phyloP scores from a whole-genome alignment of 1,140 invertebrate species.

The Drosophila parvula region DNA sequence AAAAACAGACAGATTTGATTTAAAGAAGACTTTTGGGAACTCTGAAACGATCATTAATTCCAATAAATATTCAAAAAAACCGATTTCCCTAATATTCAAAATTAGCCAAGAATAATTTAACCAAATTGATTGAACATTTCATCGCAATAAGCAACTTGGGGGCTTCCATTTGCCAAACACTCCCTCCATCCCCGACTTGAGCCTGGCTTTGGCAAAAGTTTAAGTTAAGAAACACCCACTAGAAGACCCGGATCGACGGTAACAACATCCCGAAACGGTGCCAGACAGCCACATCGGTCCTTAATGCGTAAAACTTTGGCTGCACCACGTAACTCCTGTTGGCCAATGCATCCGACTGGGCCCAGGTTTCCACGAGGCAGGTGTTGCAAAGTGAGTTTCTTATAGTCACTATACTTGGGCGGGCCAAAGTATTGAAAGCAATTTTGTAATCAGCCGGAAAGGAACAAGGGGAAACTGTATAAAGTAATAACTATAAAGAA shows the following conservation, averaged over 20 bases:
- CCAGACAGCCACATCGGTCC: conserved; percentile 58
- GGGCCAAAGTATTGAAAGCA: conserved; percentile 71
- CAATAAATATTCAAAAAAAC: neutral
- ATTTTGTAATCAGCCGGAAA: conserved; percentile 74
- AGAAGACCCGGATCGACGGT: conserved; percentile 17
- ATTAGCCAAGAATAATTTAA: neutral
- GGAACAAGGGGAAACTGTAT: conserved; percentile 61
- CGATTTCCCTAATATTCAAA: neutral
- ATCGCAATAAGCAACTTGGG: neutral
- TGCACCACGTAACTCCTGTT: conserved; percentile 77
- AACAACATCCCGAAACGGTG: conserved; percentile 24
- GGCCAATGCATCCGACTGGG: conserved; percentile 52
- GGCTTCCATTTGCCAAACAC: neutral
- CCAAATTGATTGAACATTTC: neutral
- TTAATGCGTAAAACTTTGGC: conserved; percentile 80
- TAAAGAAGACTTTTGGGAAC: too few relatives aligned
- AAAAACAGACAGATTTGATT: too few relatives aligned
- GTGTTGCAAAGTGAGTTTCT: conserved; percentile 67
- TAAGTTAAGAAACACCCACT: conserved; percentile 24
- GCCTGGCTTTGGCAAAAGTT: neutral
- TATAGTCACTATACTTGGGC: conserved; percentile 37
- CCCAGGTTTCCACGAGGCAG: conserved; percentile 43
- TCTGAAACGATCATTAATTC: too few relatives aligned
- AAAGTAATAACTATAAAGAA: conserved; percentile 81
- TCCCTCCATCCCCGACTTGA: neutral